A percentile compares a stretch with the other conserved stretches of the same genome.
Evolutionary conservation across 2,888 invertebrate genomes (phyloP).

Genomic region (Drosophila paracracens): DNA sequence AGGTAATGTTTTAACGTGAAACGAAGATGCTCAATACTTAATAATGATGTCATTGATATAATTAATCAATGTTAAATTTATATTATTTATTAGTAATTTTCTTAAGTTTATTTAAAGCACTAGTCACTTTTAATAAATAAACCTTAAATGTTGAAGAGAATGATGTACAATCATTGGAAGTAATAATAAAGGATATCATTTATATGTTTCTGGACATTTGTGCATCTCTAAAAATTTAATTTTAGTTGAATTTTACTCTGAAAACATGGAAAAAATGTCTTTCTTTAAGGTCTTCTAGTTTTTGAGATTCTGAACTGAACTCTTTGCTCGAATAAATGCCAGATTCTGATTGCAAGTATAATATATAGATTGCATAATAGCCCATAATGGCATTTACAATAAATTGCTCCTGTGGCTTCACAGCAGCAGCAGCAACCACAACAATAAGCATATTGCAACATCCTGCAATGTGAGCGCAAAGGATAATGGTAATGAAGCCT

Average conservation of each 20-base stretch:
- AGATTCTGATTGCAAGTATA: neutral
- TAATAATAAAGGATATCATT: neutral
- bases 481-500: slow-evolving; percentile 35
- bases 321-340: neutral
- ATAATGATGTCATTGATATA: neutral
- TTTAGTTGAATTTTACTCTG: neutral
- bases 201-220: neutral
- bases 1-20: neutral
- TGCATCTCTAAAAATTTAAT: too few species aligned
- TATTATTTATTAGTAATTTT: too few species aligned
- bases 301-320: neutral
- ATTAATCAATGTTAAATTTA: too few species aligned
- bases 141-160: neutral
- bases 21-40: neutral
- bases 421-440: neutral
- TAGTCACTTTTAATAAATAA: neutral
- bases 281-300: neutral
- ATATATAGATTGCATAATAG: neutral
- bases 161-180: too few species aligned
- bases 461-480: slow-evolving; percentile 11
- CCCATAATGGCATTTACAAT: neutral
- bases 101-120: too few species aligned
- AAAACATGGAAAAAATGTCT: too few species aligned
- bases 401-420: neutral
- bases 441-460: slow-evolving; percentile 11